phyloP scores from a whole-genome alignment of 2,113 vertebrate species.

The Pelecanus crispus region DNA sequence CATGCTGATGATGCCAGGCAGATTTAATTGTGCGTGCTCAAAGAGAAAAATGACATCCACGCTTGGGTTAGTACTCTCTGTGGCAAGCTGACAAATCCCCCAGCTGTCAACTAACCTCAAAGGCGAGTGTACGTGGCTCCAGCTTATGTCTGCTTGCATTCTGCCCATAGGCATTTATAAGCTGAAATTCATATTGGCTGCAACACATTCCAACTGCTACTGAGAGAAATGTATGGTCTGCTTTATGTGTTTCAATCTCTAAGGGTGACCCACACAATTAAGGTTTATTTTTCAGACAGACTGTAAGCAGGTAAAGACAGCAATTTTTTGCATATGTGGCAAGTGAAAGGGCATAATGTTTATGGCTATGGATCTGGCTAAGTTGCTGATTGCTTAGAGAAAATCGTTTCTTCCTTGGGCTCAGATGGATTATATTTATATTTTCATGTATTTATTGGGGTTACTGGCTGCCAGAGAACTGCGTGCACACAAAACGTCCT shows the following conservation, averaged over 20 bases:
- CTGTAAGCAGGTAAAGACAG: neutral
- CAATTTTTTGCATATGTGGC: neutral
- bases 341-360: neutral
- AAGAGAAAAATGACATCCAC: slow-evolving; percentile 55
- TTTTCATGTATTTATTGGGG: neutral
- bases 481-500: neutral
- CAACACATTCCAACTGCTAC: neutral
- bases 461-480: neutral
- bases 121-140: slow-evolving; percentile 23
- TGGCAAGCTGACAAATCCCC: slow-evolving; percentile 62
- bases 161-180: slow-evolving; percentile 37
- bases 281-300: slow-evolving; percentile 14
- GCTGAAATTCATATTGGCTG: neutral
- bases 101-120: slow-evolving; percentile 59
- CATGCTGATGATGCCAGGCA: slow-evolving; percentile 56
- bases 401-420: neutral
- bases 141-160: slow-evolving; percentile 40
- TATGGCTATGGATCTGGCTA: neutral
- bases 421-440: neutral
- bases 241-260: slow-evolving; percentile 1
- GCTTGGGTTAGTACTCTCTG: slow-evolving; percentile 50
- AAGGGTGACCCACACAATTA: neutral
- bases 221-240: neutral
- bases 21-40: slow-evolving; percentile 59
- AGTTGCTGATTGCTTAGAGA: neutral